Evolutionary conservation across 2,888 invertebrate genomes (phyloP), one percentile per base, ranked within the genome.

Genomic region (Brachyopa scutellaris): DNA sequence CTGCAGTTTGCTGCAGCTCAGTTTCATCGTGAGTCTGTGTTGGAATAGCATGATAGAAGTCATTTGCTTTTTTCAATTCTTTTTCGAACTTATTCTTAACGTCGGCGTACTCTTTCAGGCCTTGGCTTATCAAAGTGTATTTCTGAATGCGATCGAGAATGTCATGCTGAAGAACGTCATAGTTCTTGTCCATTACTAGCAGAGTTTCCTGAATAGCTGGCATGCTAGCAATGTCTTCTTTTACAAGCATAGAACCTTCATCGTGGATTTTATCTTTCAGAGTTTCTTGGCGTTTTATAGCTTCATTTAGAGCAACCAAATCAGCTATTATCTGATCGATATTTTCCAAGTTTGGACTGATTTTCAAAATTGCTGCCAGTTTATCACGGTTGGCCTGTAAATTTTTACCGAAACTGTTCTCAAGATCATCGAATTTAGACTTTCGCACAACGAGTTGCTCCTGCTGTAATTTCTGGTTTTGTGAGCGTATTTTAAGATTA

Each of bases 161-260:
- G 61, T 93, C 92, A 84, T 95, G 94, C 59, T 94, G 94, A 0
- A 95, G 91, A 89, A 94, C 94, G 87, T 96, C 96, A 93, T 95
- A 97, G 84, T 94, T 94, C 66, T 94, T 93, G 87, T 97, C 97
- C 40, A 96, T 93, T 0, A 95, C 93, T 0, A 96, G 92, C 0
- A 97, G 90, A 49, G 94, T 94, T 85, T 95, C 95, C 89, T 97
- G 97, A 76, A 97, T 94, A 0, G 93, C 93, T 0, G 95, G 94
- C 90, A 95, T 94, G 85, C 95, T 95, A 59, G 94, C 93, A 87
- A 95, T 94, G 90, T 97, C 95, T 91, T 95, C 94, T 87, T 95
- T 94, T 93, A 97, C 94, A 84, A 97, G 90, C 86, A 94, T 92
- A 64, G 95, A 92, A 0, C 96, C 97, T 91, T 96, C 95, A 86